Percentiles rank a stretch among this genome's conserved stretches.
These are phyloP conservation scores for Gibbula magus DNA, from an alignment of 2,888 invertebrate genomes.

Conservation along the genomic window DNA sequence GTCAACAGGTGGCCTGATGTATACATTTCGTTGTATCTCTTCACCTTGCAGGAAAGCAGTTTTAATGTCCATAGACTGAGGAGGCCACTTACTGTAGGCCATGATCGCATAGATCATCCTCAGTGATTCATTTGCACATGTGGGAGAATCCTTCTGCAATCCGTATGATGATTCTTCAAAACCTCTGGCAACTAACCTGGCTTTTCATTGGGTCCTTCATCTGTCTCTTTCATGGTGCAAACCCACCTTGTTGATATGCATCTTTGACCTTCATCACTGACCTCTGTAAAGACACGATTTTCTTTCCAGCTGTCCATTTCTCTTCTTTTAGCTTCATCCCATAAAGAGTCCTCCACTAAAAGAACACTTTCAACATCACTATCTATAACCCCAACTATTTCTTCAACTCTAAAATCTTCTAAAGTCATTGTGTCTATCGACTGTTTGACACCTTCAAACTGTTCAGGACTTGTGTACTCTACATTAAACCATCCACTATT, in stretches of 20 bases:
- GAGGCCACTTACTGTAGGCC: constrained; percentile 13
- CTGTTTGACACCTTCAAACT: not conserved
- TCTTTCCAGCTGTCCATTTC: constrained; percentile 3
- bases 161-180: constrained; percentile 25
- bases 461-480: not conserved
- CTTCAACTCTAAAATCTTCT: not conserved
- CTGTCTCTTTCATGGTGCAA: constrained; percentile 19
- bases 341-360: not conserved
- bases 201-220: constrained; percentile 12
- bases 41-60: constrained; percentile 24
- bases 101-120: not conserved
- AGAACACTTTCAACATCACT: not conserved
- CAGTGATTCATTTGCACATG: constrained; percentile 19
- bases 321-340: not conserved
- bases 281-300: not conserved
- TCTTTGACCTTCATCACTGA: not conserved
- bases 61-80: not conserved
- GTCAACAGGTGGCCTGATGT: constrained; percentile 5
- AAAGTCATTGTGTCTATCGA: not conserved
- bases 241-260: constrained; percentile 25
- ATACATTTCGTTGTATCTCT: not conserved
- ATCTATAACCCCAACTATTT: not conserved
- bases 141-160: constrained; percentile 18
- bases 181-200: constrained; percentile 29
- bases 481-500: constrained; percentile 36